A percentile compares a stretch with the other conserved stretches of the same genome.
These are phyloP conservation scores for Liopterus haemorrhoidalis DNA, from an alignment of 2,888 invertebrate genomes.

Conservation along the genomic window DNA sequence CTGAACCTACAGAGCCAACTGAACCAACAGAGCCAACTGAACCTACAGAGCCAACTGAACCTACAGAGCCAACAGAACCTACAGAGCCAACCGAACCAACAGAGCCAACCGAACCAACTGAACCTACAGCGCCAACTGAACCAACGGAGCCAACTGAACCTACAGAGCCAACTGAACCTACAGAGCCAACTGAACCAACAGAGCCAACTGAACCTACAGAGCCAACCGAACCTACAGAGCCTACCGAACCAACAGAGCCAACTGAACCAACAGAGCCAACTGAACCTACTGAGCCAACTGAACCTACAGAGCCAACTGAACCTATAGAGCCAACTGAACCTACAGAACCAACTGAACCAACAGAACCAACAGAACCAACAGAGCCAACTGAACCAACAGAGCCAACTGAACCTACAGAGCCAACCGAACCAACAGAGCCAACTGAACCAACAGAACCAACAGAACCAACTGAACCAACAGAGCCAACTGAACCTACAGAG, in stretches of 20 bases:
- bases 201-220: constrained; percentile 3
- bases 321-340: background rate
- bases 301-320: constrained; percentile 4
- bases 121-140: background rate
- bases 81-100: background rate
- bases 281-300: background rate
- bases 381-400: background rate
- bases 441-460: background rate
- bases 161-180: background rate
- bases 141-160: background rate
- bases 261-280: background rate
- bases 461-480: constrained; percentile 3
- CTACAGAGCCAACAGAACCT: background rate
- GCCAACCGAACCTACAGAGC: background rate
- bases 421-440: background rate
- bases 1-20: background rate
- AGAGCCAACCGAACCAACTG: background rate
- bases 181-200: background rate
- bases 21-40: background rate
- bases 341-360: background rate
- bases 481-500: background rate
- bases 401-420: background rate
- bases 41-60: background rate
- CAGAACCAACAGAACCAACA: background rate
- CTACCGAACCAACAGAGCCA: background rate